A percentile compares a stretch with the other conserved stretches of the same genome.
These are phyloP conservation scores for Elgonia sp. DNA, from an alignment of 2,888 invertebrate genomes.

Conservation along the genomic window DNA sequence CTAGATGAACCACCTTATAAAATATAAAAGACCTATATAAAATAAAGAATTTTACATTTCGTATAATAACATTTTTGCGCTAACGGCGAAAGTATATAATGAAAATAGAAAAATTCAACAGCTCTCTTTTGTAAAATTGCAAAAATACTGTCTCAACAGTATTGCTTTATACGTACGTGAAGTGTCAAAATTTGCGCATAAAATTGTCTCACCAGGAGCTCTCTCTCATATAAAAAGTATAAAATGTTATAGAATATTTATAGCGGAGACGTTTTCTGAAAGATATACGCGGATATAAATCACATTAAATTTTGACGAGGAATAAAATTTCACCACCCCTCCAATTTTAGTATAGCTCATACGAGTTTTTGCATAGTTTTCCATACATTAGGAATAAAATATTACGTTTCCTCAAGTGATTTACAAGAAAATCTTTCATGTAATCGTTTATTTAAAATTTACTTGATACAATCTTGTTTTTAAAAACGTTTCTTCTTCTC, in stretches of 20 bases:
- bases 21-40: no score
- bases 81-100: not conserved
- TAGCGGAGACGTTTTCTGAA: slow-evolving; percentile 17
- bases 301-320: slow-evolving; percentile 24
- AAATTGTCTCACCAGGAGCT: slow-evolving; percentile 12
- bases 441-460: not conserved
- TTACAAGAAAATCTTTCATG: not conserved
- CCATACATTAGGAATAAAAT: not conserved
- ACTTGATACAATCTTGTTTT: not conserved
- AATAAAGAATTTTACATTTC: no score
- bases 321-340: slow-evolving; percentile 14
- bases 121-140: slow-evolving; percentile 18
- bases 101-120: not conserved
- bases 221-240: slow-evolving; percentile 10
- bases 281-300: slow-evolving; percentile 21
- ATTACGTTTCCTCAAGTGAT: not conserved
- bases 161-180: slow-evolving; percentile 22
- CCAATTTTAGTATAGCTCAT: not conserved
- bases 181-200: slow-evolving; percentile 29
- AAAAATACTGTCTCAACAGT: not conserved
- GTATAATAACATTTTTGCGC: no score
- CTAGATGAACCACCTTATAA: no score
- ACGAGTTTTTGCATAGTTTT: not conserved
- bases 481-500: not conserved
- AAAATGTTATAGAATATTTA: slow-evolving; percentile 28